These are phyloP conservation scores for Diplosoma virens DNA, from an alignment of 23 tunicate genomes.

Conservation along the genomic window DNA sequence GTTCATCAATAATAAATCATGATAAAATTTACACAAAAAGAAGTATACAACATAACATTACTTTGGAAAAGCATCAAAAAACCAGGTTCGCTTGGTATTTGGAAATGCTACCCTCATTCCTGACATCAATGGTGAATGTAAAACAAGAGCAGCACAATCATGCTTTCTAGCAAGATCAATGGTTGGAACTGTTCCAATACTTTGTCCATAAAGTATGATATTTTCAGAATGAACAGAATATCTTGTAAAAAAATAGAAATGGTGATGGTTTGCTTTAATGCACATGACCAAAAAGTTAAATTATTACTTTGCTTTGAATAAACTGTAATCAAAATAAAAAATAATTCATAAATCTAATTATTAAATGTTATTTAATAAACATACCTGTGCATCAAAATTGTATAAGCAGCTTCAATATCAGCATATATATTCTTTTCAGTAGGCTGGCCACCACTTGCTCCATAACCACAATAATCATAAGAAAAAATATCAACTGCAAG, in stretches of 20 bases:
- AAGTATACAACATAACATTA: neutral
- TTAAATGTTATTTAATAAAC: neutral
- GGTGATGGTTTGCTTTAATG: neutral
- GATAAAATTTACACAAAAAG: too few species aligned
- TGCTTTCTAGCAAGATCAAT: constrained; percentile 83
- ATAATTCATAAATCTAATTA: neutral
- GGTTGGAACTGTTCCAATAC: constrained; percentile 97
- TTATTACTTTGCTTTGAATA: neutral
- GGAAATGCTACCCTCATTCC: constrained; percentile 97
- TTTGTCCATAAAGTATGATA: constrained; percentile 93
- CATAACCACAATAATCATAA: constrained; percentile 97
- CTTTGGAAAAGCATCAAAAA: constrained; percentile 95
- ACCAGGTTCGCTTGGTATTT: constrained; percentile 89
- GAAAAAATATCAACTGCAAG: constrained; percentile 81
- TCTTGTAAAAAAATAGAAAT: constrained; percentile 29
- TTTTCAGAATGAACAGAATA: constrained; percentile 76
- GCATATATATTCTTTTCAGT: constrained; percentile 90
- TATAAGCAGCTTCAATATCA: constrained; percentile 92
- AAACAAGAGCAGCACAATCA: constrained; percentile 89
- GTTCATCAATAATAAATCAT: too few species aligned
- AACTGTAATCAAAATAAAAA: neutral
- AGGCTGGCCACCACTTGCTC: constrained; percentile 85
- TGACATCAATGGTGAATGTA: constrained; percentile 87
- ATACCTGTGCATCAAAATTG: constrained; percentile 66
- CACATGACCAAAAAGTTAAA: neutral